Percentiles rank a stretch among this genome's conserved stretches.
Conservation (phyloP, 2,888 invertebrate species). For the Laothoe populi region DNA sequence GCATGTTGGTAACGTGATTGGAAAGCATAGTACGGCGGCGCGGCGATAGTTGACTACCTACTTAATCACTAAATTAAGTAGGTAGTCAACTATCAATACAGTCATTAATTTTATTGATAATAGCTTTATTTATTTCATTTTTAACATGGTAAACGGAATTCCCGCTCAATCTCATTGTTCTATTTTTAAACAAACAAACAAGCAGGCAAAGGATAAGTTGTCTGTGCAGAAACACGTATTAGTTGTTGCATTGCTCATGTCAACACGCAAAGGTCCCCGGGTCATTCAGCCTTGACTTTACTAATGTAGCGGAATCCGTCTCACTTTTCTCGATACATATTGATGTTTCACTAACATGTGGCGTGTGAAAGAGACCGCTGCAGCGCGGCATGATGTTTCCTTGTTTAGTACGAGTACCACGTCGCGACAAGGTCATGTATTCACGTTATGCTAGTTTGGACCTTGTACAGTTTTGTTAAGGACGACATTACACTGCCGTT, state of each 20-base stretch:
- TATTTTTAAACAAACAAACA: conserved; percentile 10
- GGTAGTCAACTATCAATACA: too few species aligned
- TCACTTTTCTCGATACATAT: background rate
- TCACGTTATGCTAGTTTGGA: background rate
- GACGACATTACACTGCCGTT: background rate
- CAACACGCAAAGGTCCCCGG: conserved; percentile 22
- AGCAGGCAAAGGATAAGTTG: background rate
- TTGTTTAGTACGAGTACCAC: background rate
- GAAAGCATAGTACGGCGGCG: too few species aligned
- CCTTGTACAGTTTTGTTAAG: background rate
- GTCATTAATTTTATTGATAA: too few species aligned
- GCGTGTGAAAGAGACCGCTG: background rate
- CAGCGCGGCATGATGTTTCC: background rate
- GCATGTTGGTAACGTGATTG: too few species aligned
- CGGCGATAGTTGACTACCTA: too few species aligned
- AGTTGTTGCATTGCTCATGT: background rate
- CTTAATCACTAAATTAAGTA: too few species aligned
- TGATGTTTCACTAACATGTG: background rate
- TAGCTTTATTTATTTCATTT: background rate
- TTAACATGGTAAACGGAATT: background rate
- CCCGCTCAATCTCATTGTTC: background rate
- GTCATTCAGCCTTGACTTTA: conserved; percentile 24
- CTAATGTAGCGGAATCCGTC: background rate
- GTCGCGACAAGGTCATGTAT: background rate
- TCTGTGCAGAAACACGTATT: background rate